Evolutionary conservation across 1,140 invertebrate genomes (phyloP).

Genomic region (Eupeodes corollae): DNA sequence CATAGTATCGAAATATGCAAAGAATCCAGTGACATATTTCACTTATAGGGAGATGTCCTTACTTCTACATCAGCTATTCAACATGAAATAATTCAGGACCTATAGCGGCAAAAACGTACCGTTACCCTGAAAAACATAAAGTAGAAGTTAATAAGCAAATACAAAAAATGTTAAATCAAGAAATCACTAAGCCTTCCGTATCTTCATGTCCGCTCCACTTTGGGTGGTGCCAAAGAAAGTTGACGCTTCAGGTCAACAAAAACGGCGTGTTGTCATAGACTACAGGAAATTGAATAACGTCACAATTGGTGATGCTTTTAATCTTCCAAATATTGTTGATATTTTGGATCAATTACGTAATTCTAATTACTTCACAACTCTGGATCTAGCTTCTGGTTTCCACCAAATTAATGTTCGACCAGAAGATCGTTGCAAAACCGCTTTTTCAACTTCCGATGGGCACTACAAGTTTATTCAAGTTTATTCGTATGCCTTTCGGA

Average conservation of each 20-base stretch:
- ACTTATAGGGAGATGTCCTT: too few relatives aligned
- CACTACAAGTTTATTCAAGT: slow-evolving; percentile 11
- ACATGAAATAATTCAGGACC: too few relatives aligned
- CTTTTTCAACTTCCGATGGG: slow-evolving; percentile 9
- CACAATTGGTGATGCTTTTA: slow-evolving; percentile 11
- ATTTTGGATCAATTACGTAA: slow-evolving; percentile 10
- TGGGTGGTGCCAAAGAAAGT: slow-evolving; percentile 22
- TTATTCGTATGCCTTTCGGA: slow-evolving; percentile 32
- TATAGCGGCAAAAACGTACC: slow-evolving; percentile 20
- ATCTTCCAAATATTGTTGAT: slow-evolving; percentile 13
- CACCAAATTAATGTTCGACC: slow-evolving; percentile 18
- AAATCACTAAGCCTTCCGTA: slow-evolving; percentile 14
- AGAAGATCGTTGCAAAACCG: slow-evolving; percentile 11
- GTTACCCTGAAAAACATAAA: slow-evolving; percentile 24
- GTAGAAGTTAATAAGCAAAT: slow-evolving; percentile 19
- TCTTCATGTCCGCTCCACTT: slow-evolving; percentile 13
- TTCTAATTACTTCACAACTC: slow-evolving; percentile 12
- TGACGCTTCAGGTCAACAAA: slow-evolving; percentile 9
- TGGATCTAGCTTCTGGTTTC: slow-evolving; percentile 35
- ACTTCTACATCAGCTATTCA: too few relatives aligned
- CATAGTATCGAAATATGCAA: too few relatives aligned
- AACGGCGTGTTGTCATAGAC: slow-evolving; percentile 30
- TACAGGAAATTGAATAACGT: slow-evolving; percentile 25
- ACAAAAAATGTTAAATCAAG: slow-evolving; percentile 20
- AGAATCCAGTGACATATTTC: too few relatives aligned